phyloP scores from a whole-genome alignment of 2,113 vertebrate species.

The Gasterosteus nipponicus region DNA sequence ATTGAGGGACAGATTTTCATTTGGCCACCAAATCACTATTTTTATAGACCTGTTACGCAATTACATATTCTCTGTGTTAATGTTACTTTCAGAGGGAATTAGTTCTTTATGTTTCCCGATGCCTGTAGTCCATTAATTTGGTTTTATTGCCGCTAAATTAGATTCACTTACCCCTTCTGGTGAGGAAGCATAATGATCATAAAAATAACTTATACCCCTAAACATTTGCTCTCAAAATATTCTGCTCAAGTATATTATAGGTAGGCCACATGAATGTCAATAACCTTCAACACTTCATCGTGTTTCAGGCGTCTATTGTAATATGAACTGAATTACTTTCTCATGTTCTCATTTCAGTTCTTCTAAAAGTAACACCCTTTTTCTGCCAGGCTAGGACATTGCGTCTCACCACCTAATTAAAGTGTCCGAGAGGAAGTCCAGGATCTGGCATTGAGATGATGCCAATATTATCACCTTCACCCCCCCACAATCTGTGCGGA shows the following conservation, averaged over 20 bases:
- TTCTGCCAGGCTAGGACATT: conserved; percentile 46
- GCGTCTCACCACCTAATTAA: conserved; percentile 59
- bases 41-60: conserved; percentile 81
- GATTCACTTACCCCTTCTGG: conserved; percentile 81
- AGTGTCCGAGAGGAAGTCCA: conserved; percentile 57
- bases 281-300: conserved; percentile 62
- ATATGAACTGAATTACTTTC: conserved; percentile 39
- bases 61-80: conserved; percentile 81
- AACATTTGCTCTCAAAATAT: conserved; percentile 80
- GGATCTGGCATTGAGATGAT: conserved; percentile 68
- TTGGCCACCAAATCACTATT: conserved; percentile 80
- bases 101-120: conserved; percentile 81
- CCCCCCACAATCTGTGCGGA: conserved; percentile 52
- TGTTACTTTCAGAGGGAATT: conserved; percentile 81
- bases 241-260: conserved; percentile 47
- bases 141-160: conserved; percentile 86
- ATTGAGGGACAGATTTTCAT: conserved; percentile 75
- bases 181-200: conserved; percentile 75
- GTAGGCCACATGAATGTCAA: conserved; percentile 63
- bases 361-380: conserved; percentile 38
- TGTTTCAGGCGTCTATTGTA: conserved; percentile 36
- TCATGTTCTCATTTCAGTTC: conserved; percentile 24
- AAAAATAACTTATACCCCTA: conserved; percentile 81
- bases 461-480: conserved; percentile 77
- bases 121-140: conserved; percentile 84